These are phyloP conservation scores for Octodon degus DNA, from an alignment of 2,113 vertebrate genomes.

Conservation along the genomic window DNA sequence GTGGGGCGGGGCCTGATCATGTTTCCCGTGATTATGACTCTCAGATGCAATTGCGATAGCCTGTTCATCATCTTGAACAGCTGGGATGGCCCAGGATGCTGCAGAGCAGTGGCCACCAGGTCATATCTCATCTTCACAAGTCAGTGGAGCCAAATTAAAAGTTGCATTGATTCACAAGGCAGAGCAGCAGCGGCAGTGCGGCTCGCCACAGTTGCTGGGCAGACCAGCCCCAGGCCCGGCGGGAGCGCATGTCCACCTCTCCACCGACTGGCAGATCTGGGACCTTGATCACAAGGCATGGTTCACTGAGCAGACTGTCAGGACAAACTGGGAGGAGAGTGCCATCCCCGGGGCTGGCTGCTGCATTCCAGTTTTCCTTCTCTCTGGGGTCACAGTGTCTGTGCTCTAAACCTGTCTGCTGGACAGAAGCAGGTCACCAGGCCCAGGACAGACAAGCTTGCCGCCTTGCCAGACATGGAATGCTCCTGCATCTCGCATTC, in stretches of 20 bases:
- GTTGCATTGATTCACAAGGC: constrained; percentile 60
- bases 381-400: neutral
- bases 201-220: constrained; percentile 9
- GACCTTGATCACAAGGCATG: neutral
- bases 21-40: constrained; percentile 75
- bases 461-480: constrained; percentile 52
- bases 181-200: neutral
- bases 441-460: neutral
- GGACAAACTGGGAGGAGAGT: neutral
- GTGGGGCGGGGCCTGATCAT: constrained; percentile 57
- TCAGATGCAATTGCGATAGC: neutral
- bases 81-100: constrained; percentile 3
- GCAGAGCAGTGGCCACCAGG: neutral
- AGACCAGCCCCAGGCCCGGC: neutral
- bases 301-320: neutral
- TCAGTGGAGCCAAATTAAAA: constrained; percentile 59
- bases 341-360: neutral
- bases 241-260: neutral
- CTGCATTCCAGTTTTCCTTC: neutral
- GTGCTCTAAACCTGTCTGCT: constrained; percentile 21
- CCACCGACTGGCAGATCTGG: fast-evolving
- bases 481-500: constrained; percentile 41
- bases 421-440: neutral
- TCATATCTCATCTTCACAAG: constrained; percentile 65
- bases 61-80: constrained; percentile 46